These are phyloP conservation scores for Gambelia wislizenii DNA, from an alignment of 2,797 vertebrate species.

Conservation along the genomic window DNA sequence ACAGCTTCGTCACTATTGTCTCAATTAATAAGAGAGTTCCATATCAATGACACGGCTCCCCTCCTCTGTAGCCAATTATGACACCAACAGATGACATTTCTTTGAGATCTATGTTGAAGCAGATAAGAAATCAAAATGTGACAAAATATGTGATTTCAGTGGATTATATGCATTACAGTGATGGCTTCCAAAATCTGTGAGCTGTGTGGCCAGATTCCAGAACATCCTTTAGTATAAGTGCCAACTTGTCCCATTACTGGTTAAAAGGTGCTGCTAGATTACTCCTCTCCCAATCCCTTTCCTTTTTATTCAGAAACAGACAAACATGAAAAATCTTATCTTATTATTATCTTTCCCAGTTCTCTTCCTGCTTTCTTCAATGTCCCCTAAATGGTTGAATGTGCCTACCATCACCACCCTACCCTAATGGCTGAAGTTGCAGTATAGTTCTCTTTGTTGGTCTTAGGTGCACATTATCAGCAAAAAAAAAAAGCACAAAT, in stretches of 20 bases:
- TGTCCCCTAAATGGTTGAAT: too few relatives aligned
- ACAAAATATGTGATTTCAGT: slow-evolving; percentile 45
- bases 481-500: too few relatives aligned
- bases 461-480: too few relatives aligned
- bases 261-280: too few relatives aligned
- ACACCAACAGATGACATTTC: slow-evolving; percentile 49
- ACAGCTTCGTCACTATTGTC: slow-evolving; percentile 61
- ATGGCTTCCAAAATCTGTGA: slow-evolving; percentile 57
- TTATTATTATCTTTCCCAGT: too few relatives aligned
- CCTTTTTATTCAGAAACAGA: too few relatives aligned
- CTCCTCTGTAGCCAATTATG: slow-evolving; percentile 48
- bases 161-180: slow-evolving; percentile 38
- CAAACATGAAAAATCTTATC: too few relatives aligned
- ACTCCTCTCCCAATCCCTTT: too few relatives aligned
- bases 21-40: slow-evolving; percentile 67
- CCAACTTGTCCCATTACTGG: slow-evolving; percentile 67
- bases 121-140: background rate
- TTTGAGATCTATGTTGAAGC: slow-evolving; percentile 23
- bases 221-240: slow-evolving; percentile 58
- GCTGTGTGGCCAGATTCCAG: slow-evolving; percentile 58
- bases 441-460: too few relatives aligned
- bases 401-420: too few relatives aligned
- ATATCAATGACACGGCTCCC: slow-evolving; percentile 52
- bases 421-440: too few relatives aligned
- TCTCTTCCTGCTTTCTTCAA: too few relatives aligned